Evolutionary conservation across 1,140 invertebrate species (phyloP), one percentile per base, ranked within the genome.

Genomic region (Magallana angulata): DNA sequence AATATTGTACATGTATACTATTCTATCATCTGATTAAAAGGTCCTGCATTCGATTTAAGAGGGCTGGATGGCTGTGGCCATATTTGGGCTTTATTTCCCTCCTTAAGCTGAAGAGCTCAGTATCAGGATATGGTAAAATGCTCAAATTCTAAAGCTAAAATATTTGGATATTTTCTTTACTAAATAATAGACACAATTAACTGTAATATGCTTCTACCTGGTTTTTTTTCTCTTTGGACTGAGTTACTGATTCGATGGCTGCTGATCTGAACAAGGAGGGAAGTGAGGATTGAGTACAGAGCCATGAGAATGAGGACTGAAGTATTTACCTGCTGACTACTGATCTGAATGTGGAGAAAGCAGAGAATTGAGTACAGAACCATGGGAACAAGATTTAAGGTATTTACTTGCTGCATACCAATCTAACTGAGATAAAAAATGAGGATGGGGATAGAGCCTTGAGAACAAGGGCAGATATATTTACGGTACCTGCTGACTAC

Each of bases 401-500:
- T 58, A 18, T 64, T 85, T 87, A 92, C 91, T 82, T 89, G 58
- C 7, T 90, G 30, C 36, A 76, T 56, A 18, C 83, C 86, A 8
- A 91, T 81, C n/a, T 88, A 85, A 30, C 91, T 84, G 24, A 90
- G 76, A 64, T 91, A 88, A 24, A 90, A 91, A 30, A 91, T 90
- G 11, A 92, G 83, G 14, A 92, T 14, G 92, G 91, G 2, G 91
- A 89, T 36, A 92, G 57, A 9, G 91, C 91, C 85, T 92, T 92
- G 36, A 5, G 5, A 48, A 48, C 36, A 5, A 48, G 12, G 18
- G 5, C 7, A n/a, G 57, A 57, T 12, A 62, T 58, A 18, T 64
- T 62, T 62, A 24, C 24, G 24, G 24, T 24, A 14, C 9, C 60
- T 62, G 60, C 14, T n/a, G 4, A 12, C 60, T 62, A 1, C 14